Base-by-base conservation (phyloP, 2,888 invertebrate species). In the Coleophora flavipennella region DNA sequence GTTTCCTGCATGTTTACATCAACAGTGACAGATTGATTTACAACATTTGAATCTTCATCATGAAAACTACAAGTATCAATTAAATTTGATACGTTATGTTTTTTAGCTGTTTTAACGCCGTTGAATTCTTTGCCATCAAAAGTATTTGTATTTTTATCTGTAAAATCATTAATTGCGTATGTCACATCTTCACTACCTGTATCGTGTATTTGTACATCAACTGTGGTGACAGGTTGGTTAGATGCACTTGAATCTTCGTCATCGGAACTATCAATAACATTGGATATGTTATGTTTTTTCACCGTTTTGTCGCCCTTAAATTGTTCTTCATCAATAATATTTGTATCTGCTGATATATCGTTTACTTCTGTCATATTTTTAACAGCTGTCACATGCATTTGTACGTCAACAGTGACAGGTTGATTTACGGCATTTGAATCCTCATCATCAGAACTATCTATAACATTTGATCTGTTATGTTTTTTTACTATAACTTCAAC, bases 381-480 rank as follows among this genome's bases (percentile, higher is more conserved):
- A 27, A 12, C 35, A n/a, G 9, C 8, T 12, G 8, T 31, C 6
- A 8, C 12, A 14, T 36, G 31, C 10, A 11, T 26, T 13, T 38
- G 28, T 13, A 38, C n/a, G 36, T 39, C 34, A 20, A 39, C 35
- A 39, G 13, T 37, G 13, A 33, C 13, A 33, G 13, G 9, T 33
- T 36, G n/a, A 35, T 58, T 61, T 7, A 61, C 50, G 34, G 48
- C 40, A 11, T 44, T 38, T 2, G 49, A 40, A 33, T 60, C 58
- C 38, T 62, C 65, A 32, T 70, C 67, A 45, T 56, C 55, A 9
- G 55, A 53, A 46, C 54, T 54, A 25, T 55, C 56, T 38, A 57
- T 56, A 2, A 57, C 46, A 49, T 62, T 51, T 20, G 52, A 49
- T 44, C 40, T 58, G 27, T 56, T 58, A 9, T 55, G 46, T 46